phyloP scores from a whole-genome alignment of 2,113 vertebrate species.

The Struthio camelus region DNA sequence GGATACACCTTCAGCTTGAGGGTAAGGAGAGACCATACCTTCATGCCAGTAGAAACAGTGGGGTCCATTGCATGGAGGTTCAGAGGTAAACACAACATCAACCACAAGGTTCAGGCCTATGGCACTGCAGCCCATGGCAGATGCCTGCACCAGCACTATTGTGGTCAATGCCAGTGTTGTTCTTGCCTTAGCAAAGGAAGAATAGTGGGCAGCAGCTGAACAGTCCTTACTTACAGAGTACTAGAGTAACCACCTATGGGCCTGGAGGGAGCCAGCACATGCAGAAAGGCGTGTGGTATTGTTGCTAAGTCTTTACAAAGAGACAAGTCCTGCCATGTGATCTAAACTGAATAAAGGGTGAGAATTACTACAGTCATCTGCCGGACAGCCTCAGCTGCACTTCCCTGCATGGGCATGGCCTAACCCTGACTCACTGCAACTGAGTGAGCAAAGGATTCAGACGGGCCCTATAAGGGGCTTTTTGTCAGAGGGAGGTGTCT shows the following conservation, averaged over 20 bases:
- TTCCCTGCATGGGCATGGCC: neutral
- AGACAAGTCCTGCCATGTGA: neutral
- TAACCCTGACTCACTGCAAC: neutral
- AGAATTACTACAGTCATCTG: neutral
- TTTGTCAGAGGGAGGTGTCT: neutral
- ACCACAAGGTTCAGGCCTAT: neutral
- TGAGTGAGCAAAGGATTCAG: neutral
- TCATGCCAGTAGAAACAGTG: neutral
- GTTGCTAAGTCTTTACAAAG: neutral
- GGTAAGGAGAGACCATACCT: neutral
- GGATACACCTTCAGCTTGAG: neutral
- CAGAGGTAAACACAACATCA: neutral
- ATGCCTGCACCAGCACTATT: neutral
- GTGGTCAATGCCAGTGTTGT: neutral
- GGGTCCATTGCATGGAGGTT: neutral
- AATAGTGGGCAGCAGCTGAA: neutral
- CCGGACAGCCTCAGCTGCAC: neutral
- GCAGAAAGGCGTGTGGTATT: neutral
- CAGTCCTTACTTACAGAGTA: neutral
- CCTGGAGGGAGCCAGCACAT: neutral
- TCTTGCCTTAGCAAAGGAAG: neutral
- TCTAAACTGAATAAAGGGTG: neutral
- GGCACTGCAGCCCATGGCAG: neutral
- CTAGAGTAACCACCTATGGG: neutral
- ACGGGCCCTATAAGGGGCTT: neutral